These are phyloP conservation scores for Stenodema calcarata DNA, from an alignment of 2,888 invertebrate genomes.

Conservation along the genomic window DNA sequence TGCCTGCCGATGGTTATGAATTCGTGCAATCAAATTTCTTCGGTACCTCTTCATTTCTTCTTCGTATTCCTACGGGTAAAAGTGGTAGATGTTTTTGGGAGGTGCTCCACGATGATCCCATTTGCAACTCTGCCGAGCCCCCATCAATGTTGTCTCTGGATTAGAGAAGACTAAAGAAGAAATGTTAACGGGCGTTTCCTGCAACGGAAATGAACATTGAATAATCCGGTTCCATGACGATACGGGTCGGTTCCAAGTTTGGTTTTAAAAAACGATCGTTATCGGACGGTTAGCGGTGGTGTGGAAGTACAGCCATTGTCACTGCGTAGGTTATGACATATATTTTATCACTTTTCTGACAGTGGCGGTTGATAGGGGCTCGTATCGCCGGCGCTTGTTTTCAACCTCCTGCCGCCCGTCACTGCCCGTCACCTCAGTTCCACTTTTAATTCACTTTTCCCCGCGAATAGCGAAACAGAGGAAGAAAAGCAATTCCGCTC, in stretches of 20 bases:
- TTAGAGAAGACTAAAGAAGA: too few relatives aligned
- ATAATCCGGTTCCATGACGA: background rate
- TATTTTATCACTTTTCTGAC: constrained; percentile 2
- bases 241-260: background rate
- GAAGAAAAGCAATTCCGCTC: background rate
- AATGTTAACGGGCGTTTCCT: background rate
- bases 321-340: background rate
- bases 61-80: too few relatives aligned
- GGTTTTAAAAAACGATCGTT: background rate
- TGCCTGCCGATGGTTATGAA: too few relatives aligned
- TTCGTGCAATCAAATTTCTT: too few relatives aligned
- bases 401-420: background rate
- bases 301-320: background rate
- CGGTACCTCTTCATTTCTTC: too few relatives aligned
- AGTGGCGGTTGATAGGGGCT: constrained; percentile 2
- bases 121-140: too few relatives aligned
- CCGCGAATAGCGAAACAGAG: background rate
- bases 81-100: too few relatives aligned
- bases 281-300: background rate
- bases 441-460: background rate
- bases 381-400: background rate
- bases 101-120: too few relatives aligned
- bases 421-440: background rate
- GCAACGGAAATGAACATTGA: constrained; percentile 2
- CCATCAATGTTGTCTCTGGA: too few relatives aligned